Evolutionary conservation across 2,113 vertebrate genomes (phyloP), one percentile per base, ranked within the genome.

Genomic region (Aptenodytes forsteri): DNA sequence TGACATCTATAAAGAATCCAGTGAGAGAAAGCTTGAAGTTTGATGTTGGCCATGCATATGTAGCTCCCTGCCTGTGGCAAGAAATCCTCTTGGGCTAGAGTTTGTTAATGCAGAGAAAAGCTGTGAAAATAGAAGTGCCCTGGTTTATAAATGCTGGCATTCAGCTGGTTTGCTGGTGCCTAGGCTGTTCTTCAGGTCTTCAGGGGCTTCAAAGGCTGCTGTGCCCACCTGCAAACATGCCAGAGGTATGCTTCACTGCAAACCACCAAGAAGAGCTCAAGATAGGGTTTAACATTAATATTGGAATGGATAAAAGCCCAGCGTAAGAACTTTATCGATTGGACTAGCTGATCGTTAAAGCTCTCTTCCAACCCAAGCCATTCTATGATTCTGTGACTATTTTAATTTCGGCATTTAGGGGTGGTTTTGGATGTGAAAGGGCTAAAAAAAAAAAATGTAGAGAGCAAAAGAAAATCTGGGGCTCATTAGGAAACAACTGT

Each of bases 41-140:
- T 34, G 46, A 23, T 0, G 2, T 22, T 82, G 77, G 25, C n/a
- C 1, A 0, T 49, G 26, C 75, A 69, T 67, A 11, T 72, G 61
- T 47, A 38, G 75, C 38, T 85, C 30, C 36, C 26, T 75, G 46
- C 36, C 50, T 59, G 34, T 44, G 50, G 30, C 30, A 44, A 17
- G 54, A 70, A 83, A 61, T 81, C 32, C 38, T 84, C 19, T 32
- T 8, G 54, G 40, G 32, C 44, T 50, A 46, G 36, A 69, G 47
- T 44, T 80, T 54, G 16, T 52, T 79, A 83, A 40, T 54, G 61
- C 44, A 42, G 40, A 72, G 42, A 49, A 49, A 54, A 76, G 32
- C 71, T 80, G 52, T 83, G 76, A 18, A 59, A 80, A 38, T 23
- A 65, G 17, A 78, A 50, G 54, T 42, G 29, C 25, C 38, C 56